Evolutionary conservation across 2,113 vertebrate species (phyloP), one percentile per base, ranked within the genome.

Genomic region (Lathamus discolor): DNA sequence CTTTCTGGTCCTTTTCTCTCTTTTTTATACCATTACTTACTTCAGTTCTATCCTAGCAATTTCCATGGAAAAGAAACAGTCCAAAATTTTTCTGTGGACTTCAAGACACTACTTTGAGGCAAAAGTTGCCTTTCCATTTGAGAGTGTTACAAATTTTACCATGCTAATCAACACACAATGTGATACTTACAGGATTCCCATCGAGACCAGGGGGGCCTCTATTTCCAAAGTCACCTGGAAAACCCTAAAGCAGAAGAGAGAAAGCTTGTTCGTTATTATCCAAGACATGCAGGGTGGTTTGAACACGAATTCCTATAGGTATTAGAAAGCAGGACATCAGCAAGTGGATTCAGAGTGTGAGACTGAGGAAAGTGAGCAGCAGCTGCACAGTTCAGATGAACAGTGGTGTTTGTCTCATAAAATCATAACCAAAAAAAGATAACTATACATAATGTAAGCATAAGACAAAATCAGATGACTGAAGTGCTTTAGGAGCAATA

Each of bases 191-290:
- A 97, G 99, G 98, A 92, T 97, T 98, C 69, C 99, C 99, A 94
- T 99, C 99, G 79, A 98, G 98, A 95, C 99, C 99, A 64, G 99
- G 98, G 35, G 98, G 97, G 9, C 99, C 99, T 97, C 99, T 98
- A 23, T 99, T 99, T 35, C 99, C 99, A 59, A 97, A 98, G 82
- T 98, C 99, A 83, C 99, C 99, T 43, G 98, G 97, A 92, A 99
- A 98, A 74, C 99, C 99, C 99, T 97, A 82, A 72, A 92, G 35
- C 24, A 85, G 49, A 95, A 89, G 9, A 82, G 13, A 95, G 55
- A 92, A 79, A 39, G 39, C 2, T 35, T 67, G 13, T 48, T 87
- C 15, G 92, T 92, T 73, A 82, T 79, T 77, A 91, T 51, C 57
- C 37, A 72, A 86, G 51, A 54, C 31, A 63, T 2, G 2, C 52